phyloP scores from a whole-genome alignment of 1,140 invertebrate genomes.

The Cotesia vestalis region DNA sequence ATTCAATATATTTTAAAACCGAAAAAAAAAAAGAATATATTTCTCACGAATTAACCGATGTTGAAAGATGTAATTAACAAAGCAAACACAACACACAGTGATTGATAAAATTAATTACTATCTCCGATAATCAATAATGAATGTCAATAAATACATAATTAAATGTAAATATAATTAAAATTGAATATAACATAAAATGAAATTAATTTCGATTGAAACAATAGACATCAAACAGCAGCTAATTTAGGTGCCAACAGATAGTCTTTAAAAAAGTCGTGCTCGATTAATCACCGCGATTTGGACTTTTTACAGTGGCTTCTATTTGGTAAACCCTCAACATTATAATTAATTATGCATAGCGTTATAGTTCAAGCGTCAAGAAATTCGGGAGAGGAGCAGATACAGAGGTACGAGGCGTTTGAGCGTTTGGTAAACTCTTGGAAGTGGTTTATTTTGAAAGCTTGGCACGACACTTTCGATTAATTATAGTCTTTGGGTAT shows the following conservation, averaged over 20 bases:
- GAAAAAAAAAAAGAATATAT: no score
- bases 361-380: background rate
- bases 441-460: constrained; percentile 39
- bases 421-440: constrained; percentile 5
- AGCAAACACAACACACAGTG: no score
- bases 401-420: background rate
- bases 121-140: no score
- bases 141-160: no score
- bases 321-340: background rate
- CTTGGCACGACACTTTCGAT: constrained; percentile 45
- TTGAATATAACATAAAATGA: no score
- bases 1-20: no score
- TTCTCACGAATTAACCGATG: no score
- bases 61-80: no score
- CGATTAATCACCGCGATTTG: background rate
- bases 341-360: constrained; percentile 12
- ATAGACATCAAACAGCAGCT: background rate
- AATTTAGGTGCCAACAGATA: background rate
- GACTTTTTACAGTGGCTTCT: background rate
- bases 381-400: background rate
- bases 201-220: background rate
- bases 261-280: background rate
- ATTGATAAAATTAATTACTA: no score
- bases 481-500: constrained; percentile 44
- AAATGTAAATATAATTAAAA: no score